A percentile compares a stretch with the other conserved stretches of the same genome.
Conservation (phyloP, 2,888 invertebrate genomes). For the Diaphora mendica region DNA sequence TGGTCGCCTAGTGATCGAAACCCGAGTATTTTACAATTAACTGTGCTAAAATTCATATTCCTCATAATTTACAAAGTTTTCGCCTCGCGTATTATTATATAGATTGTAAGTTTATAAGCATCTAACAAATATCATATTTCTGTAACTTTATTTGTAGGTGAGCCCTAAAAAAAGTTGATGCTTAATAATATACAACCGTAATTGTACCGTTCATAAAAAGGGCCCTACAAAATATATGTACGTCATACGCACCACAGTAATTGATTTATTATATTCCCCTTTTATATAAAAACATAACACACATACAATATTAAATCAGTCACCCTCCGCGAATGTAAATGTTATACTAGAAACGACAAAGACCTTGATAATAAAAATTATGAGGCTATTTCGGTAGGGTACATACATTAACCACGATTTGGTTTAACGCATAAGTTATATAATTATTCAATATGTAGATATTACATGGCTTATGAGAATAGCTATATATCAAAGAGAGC, state of each 20-base stretch:
- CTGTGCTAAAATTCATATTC: too few species aligned
- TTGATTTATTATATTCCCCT: slow-evolving; percentile 55
- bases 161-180: neutral
- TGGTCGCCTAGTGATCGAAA: too few species aligned
- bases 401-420: neutral
- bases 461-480: too few species aligned
- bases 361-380: slow-evolving; percentile 38
- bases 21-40: too few species aligned
- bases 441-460: neutral
- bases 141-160: neutral
- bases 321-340: slow-evolving; percentile 24
- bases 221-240: neutral
- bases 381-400: slow-evolving; percentile 5
- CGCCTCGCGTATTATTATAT: too few species aligned
- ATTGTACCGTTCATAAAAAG: slow-evolving; percentile 8
- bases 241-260: slow-evolving; percentile 35
- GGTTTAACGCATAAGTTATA: neutral
- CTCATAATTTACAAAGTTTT: too few species aligned
- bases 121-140: neutral
- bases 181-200: neutral
- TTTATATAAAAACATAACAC: slow-evolving; percentile 38
- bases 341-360: slow-evolving; percentile 39
- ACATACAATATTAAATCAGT: slow-evolving; percentile 36
- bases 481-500: neutral
- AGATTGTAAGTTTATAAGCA: too few species aligned